Evolutionary conservation across 2,888 invertebrate genomes (phyloP), one percentile per base, ranked within the genome.

Genomic region (Congeria kusceri): DNA sequence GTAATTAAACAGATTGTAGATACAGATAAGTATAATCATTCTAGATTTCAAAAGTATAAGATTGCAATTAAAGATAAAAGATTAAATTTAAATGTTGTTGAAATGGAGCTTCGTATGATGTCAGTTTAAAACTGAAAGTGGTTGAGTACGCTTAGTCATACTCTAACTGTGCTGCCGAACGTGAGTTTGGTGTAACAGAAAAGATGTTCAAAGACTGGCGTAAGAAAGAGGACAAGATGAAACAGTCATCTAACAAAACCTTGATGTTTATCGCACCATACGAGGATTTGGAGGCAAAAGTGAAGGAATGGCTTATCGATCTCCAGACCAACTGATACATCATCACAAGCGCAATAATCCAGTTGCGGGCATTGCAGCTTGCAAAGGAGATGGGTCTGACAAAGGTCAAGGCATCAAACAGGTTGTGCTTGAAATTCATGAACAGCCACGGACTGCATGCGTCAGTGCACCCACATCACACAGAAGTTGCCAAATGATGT

Each of bases 211-310:
- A 49, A 15, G 77, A 77, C 49, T 77, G 70, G 77, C 13, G 71
- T 1, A 32, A 15, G 2, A 71, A 71, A 44, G 63, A 71, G 56
- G 32, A 62, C 11, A 71, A 77, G 58, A n/a, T 77, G 28, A 7
- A 9, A 15, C 32, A 53, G 5, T 29, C 18, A 2, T 57, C 58
- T 81, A 32, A 53, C 81, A 95, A 93, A 27, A 74, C 84, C 13
- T 11, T 62, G 0, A 77, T 73, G 63, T 74, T 77, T 23, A 46
- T 75, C 15, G 32, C 72, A 0, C 72, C 73, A 1, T 68, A 76
- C 49, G 65, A 65, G 2, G 66, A 69, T 7, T 13, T 80, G 4
- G 80, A 80, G 39, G 47, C 27, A 47, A 57, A 70, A 15, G 47
- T 77, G 0, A 61, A 61, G 15, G 69, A 61, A 23, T 80, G 73